Evolutionary conservation across 2,888 invertebrate species (phyloP).

Genomic region (Gandaritis pyraliata): DNA sequence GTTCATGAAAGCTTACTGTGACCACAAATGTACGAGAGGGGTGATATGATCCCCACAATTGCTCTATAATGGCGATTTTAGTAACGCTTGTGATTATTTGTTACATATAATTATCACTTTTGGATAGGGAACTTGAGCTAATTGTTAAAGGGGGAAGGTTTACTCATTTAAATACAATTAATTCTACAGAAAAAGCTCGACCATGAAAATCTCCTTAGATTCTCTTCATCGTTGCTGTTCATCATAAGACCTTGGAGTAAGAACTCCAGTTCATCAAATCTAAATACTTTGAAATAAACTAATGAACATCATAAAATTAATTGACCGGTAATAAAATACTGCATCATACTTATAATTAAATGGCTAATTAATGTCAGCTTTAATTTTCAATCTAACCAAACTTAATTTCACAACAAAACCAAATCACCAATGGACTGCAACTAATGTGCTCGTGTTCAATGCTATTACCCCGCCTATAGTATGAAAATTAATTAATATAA

Average conservation of each 20-base stretch:
- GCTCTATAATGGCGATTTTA: constrained; percentile 70
- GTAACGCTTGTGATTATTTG: constrained; percentile 66
- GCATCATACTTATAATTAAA: not conserved
- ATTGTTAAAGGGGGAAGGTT: constrained; percentile 30
- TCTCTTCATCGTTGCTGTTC: no score
- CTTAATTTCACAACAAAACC: constrained; percentile 51
- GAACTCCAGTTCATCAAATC: no score
- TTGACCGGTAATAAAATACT: not conserved
- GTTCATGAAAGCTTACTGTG: constrained; percentile 59
- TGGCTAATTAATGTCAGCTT: constrained; percentile 10
- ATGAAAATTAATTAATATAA: constrained; percentile 71
- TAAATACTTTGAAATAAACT: no score
- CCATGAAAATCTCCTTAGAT: no score
- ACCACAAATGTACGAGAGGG: constrained; percentile 55
- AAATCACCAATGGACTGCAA: constrained; percentile 61
- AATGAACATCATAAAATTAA: no score
- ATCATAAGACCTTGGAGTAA: no score
- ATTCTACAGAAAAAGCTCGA: no score
- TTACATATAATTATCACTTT: constrained; percentile 51
- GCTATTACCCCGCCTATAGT: constrained; percentile 63
- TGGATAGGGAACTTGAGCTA: constrained; percentile 29
- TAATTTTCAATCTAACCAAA: constrained; percentile 38
- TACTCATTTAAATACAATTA: constrained; percentile 11
- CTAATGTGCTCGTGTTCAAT: constrained; percentile 68
- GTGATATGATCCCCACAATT: constrained; percentile 63